Conservation (phyloP, 2,797 vertebrate species). For the Trachops cirrhosus region DNA sequence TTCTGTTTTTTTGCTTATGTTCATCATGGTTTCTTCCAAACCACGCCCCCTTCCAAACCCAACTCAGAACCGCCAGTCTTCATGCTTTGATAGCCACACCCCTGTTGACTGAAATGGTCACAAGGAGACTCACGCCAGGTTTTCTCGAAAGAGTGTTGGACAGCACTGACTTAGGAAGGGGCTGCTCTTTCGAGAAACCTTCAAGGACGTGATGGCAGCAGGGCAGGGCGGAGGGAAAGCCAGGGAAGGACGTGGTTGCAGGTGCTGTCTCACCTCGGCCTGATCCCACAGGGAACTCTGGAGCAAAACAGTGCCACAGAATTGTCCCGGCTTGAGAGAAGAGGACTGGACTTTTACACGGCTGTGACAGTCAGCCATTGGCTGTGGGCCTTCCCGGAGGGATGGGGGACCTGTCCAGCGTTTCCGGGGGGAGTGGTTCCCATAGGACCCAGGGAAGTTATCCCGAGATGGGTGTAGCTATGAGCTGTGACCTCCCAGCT, state of each 20-base stretch:
- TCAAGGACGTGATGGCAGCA: background rate
- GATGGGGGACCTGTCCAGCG: accelerated
- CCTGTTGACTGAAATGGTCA: background rate
- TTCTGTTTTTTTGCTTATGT: background rate
- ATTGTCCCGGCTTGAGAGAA: background rate
- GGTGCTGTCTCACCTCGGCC: background rate
- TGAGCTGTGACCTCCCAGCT: accelerated
- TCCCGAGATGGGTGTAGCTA: accelerated
- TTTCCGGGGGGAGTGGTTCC: no score
- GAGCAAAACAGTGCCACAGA: accelerated
- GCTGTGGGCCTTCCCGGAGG: no score
- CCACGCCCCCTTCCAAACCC: accelerated
- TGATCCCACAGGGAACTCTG: no score
- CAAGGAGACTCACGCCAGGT: no score
- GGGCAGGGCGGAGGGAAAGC: background rate
- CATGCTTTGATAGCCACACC: accelerated
- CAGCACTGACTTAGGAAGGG: background rate
- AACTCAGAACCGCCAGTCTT: background rate
- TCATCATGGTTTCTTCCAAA: background rate
- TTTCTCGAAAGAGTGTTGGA: background rate
- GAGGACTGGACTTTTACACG: accelerated
- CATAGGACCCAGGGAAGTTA: no score
- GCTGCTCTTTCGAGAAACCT: background rate
- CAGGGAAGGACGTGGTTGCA: background rate
- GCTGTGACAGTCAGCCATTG: accelerated